Evolutionary conservation across 2,797 vertebrate genomes (phyloP).

Genomic region (Pseudochirops corinnae): DNA sequence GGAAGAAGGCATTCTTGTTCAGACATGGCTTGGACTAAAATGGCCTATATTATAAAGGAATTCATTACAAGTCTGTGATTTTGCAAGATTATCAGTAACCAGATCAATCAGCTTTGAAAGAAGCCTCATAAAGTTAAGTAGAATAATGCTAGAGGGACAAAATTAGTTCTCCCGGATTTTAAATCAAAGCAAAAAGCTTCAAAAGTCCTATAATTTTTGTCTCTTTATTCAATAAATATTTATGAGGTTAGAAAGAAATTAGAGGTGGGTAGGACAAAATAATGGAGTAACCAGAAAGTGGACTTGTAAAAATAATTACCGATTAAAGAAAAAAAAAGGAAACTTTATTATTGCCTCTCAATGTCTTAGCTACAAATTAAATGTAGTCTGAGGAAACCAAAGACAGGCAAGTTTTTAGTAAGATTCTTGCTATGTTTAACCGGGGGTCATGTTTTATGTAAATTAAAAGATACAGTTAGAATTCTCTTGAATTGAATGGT

Average conservation of each 20-base stretch:
- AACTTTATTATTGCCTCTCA: neutral
- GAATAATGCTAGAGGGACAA: neutral
- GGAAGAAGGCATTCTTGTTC: neutral
- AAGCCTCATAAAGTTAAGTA: neutral
- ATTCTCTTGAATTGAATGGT: constrained; percentile 9
- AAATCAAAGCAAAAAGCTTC: neutral
- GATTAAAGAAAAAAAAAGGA: neutral
- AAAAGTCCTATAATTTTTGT: neutral
- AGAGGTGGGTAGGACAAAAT: neutral
- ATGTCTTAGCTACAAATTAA: neutral
- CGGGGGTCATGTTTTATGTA: neutral
- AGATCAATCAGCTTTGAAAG: neutral
- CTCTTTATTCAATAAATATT: neutral
- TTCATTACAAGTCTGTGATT: neutral
- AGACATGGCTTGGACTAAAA: neutral
- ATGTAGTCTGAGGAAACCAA: neutral
- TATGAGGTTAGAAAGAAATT: neutral
- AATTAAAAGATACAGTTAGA: neutral
- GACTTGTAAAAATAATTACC: neutral
- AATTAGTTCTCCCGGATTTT: neutral
- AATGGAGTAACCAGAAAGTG: neutral
- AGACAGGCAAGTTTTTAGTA: neutral
- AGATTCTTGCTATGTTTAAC: neutral
- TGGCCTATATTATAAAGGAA: neutral
- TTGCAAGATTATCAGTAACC: neutral